These are phyloP conservation scores for Hofmannophila pseudospretella DNA, from an alignment of 2,888 invertebrate species.

Conservation along the genomic window DNA sequence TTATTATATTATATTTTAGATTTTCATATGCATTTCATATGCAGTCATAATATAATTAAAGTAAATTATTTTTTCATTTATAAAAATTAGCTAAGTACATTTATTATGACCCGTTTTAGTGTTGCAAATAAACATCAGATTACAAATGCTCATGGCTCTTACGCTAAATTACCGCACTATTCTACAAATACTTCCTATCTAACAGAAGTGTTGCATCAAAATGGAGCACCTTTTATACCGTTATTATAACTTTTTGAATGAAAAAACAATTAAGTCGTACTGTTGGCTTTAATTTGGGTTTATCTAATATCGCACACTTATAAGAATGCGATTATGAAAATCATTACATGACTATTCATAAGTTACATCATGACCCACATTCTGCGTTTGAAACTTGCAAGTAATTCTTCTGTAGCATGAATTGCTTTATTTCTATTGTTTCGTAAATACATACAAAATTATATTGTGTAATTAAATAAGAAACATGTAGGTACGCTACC, in stretches of 20 bases:
- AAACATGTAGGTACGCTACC: no score
- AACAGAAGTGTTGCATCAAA: constrained; percentile 1
- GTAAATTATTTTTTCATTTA: no score
- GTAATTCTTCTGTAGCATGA: constrained; percentile 36
- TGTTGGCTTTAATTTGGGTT: constrained; percentile 28
- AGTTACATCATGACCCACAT: constrained; percentile 62
- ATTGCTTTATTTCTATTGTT: not conserved
- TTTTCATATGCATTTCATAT: no score
- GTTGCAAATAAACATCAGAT: no score
- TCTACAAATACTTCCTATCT: not conserved
- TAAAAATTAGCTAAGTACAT: no score
- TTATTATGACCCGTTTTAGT: no score
- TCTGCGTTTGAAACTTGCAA: constrained; percentile 32
- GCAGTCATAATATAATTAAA: no score
- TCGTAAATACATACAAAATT: not conserved
- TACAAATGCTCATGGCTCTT: constrained; percentile 2
- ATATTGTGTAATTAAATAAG: no score
- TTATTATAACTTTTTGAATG: constrained; percentile 17
- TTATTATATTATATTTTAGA: no score
- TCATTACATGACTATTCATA: constrained; percentile 47
- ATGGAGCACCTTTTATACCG: not conserved
- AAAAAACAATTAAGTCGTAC: constrained; percentile 23
- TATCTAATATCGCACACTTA: constrained; percentile 36
- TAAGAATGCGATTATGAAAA: constrained; percentile 58
- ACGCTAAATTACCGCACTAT: not conserved